These are phyloP conservation scores for Netelia inedita DNA, from an alignment of 2,888 invertebrate genomes.

Conservation along the genomic window DNA sequence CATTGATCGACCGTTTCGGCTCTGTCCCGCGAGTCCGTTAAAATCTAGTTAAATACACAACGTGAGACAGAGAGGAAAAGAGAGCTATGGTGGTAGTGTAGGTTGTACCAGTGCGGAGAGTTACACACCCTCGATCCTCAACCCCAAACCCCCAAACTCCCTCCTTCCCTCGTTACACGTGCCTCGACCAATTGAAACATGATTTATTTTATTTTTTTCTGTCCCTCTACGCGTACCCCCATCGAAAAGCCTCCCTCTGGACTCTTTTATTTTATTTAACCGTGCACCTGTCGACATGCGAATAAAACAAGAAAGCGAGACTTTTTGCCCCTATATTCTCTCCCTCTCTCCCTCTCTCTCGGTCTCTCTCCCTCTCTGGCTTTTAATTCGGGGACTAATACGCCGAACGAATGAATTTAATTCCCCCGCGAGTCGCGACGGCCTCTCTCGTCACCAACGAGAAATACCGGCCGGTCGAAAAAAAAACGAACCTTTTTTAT, in stretches of 20 bases:
- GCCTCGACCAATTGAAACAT: conserved; percentile 80
- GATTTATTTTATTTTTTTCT: conserved; percentile 71
- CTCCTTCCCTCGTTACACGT: conserved; percentile 64
- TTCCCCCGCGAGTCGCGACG: conserved; percentile 22
- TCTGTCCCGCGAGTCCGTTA: conserved; percentile 80
- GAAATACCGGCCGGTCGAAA: neutral
- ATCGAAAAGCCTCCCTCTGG: conserved; percentile 16
- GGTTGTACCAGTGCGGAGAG: conserved; percentile 38
- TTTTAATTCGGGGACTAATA: conserved; percentile 58
- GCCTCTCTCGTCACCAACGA: conserved; percentile 26
- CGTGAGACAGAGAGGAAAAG: conserved; percentile 74
- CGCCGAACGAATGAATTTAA: conserved; percentile 49
- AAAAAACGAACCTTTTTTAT: too few relatives aligned
- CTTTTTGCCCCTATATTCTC: neutral
- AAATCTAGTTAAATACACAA: conserved; percentile 83
- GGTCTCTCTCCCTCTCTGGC: conserved; percentile 33
- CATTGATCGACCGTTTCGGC: conserved; percentile 80
- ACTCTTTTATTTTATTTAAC: conserved; percentile 46
- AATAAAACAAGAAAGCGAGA: conserved; percentile 13
- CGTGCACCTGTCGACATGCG: conserved; percentile 22
- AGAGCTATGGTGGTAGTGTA: neutral
- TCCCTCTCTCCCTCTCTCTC: conserved; percentile 29
- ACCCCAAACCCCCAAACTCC: neutral
- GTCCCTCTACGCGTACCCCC: neutral
- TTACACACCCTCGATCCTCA: conserved; percentile 29